phyloP scores from a whole-genome alignment of 1,140 invertebrate species.

The Neomicropteryx cornuta region DNA sequence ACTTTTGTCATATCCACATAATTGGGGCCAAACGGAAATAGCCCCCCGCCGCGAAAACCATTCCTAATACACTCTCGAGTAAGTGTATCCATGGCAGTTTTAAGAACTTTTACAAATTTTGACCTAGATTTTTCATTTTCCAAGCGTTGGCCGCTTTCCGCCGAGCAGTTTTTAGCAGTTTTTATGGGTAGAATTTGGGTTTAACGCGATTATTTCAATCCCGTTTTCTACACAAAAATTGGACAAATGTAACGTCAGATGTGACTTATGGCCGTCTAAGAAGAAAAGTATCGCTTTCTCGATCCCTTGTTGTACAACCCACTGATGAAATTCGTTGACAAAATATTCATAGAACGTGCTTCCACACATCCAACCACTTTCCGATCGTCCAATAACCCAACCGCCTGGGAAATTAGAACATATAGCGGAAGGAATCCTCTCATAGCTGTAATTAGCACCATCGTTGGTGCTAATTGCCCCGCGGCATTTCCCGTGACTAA shows the following conservation, averaged over 20 bases:
- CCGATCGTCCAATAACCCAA: conserved; percentile 24
- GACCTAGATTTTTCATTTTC: too few relatives aligned
- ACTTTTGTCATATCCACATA: too few relatives aligned
- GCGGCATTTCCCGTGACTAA: too few relatives aligned
- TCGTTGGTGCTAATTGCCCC: conserved; percentile 16
- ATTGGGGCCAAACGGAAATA: too few relatives aligned
- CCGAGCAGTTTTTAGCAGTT: conserved; percentile 21
- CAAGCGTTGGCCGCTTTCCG: conserved; percentile 18
- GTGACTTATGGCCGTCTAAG: conserved; percentile 22
- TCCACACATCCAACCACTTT: conserved; percentile 31
- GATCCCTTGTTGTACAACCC: conserved; percentile 16
- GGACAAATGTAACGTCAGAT: conserved; percentile 17
- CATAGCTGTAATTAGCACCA: conserved; percentile 29
- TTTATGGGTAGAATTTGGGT: conserved; percentile 28
- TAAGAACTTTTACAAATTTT: too few relatives aligned
- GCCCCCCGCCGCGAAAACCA: too few relatives aligned
- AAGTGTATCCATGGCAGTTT: too few relatives aligned
- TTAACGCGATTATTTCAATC: conserved; percentile 22
- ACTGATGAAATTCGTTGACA: conserved; percentile 20
- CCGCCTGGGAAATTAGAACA: conserved; percentile 11
- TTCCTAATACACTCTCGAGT: too few relatives aligned
- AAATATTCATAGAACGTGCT: conserved; percentile 30
- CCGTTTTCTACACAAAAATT: conserved; percentile 17
- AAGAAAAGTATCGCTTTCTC: conserved; percentile 22
- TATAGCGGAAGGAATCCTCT: conserved; percentile 16